Conservation (phyloP, 1,140 invertebrate genomes). For the Drosophila lowei region DNA sequence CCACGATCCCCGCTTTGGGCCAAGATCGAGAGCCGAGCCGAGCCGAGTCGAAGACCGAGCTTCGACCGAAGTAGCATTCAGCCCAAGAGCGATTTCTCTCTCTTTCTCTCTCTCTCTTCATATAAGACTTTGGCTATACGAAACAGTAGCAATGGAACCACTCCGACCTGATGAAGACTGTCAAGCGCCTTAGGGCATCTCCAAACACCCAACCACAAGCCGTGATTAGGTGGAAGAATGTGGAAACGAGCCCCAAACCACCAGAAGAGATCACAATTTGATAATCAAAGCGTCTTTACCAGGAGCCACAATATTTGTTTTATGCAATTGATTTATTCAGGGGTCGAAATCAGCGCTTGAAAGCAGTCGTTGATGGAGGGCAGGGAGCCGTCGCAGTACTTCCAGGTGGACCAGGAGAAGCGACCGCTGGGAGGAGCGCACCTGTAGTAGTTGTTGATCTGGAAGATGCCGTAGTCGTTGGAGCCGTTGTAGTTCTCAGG, state of each 20-base stretch:
- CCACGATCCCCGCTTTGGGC: constrained; percentile 6
- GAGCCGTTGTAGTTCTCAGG: constrained; percentile 66
- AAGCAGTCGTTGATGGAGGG: constrained; percentile 11
- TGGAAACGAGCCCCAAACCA: constrained; percentile 1
- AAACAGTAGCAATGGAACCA: constrained; percentile 17
- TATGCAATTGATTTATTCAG: too few relatives aligned
- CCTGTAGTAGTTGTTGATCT: constrained; percentile 79
- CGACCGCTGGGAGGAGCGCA: constrained; percentile 60
- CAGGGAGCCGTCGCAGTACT: too few relatives aligned
- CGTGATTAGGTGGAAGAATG: constrained; percentile 36
- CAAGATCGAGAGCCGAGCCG: constrained; percentile 6
- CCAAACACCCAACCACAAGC: constrained; percentile 4
- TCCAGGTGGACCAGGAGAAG: constrained; percentile 63
- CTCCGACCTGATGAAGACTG: constrained; percentile 29
- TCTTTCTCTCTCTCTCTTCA: neutral
- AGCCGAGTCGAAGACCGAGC: neutral
- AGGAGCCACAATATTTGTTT: too few relatives aligned
- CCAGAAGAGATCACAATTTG: constrained; percentile 6
- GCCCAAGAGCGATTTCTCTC: constrained; percentile 2
- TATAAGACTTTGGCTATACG: constrained; percentile 8
- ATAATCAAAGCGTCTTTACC: constrained; percentile 11
- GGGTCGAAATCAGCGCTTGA: constrained; percentile 17
- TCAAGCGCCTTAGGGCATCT: constrained; percentile 29
- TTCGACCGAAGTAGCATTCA: neutral
- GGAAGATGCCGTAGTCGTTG: constrained; percentile 76